Conservation (phyloP, 2,888 invertebrate species). For the Nebria brevicollis region DNA sequence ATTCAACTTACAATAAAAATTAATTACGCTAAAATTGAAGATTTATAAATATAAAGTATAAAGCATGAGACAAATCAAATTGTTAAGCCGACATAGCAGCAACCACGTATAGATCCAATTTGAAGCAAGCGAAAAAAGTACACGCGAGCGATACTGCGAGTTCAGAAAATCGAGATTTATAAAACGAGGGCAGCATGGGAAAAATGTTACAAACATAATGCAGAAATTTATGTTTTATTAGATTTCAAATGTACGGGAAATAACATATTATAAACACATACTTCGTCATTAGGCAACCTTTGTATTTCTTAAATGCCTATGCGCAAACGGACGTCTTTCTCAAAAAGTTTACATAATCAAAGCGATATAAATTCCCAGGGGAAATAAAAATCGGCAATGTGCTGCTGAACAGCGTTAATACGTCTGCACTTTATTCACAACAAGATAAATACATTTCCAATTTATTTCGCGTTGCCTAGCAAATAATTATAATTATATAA, state of each 20-base stretch:
- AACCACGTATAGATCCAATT: constrained; percentile 28
- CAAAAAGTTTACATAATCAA: constrained; percentile 41
- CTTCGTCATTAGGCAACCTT: constrained; percentile 36
- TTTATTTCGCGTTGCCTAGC: background rate
- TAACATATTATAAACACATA: constrained; percentile 35
- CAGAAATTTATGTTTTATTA: constrained; percentile 41
- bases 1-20: too few species aligned
- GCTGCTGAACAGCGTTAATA: constrained; percentile 28
- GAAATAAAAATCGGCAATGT: constrained; percentile 30
- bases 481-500: too few species aligned
- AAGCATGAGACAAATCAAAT: too few species aligned
- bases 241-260: constrained; percentile 33
- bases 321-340: constrained; percentile 14
- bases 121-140: background rate
- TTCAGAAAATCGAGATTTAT: constrained; percentile 23
- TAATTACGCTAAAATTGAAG: too few species aligned
- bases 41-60: too few species aligned
- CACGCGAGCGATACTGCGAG: constrained; percentile 9
- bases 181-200: background rate
- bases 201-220: constrained; percentile 19
- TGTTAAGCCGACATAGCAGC: background rate
- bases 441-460: background rate
- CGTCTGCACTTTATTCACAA: background rate
- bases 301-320: constrained; percentile 39
- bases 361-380: constrained; percentile 26